Percentiles rank a stretch among this genome's conserved stretches.
Evolutionary conservation across 2,888 invertebrate genomes (phyloP).

Genomic region (Leptopilina myrica): DNA sequence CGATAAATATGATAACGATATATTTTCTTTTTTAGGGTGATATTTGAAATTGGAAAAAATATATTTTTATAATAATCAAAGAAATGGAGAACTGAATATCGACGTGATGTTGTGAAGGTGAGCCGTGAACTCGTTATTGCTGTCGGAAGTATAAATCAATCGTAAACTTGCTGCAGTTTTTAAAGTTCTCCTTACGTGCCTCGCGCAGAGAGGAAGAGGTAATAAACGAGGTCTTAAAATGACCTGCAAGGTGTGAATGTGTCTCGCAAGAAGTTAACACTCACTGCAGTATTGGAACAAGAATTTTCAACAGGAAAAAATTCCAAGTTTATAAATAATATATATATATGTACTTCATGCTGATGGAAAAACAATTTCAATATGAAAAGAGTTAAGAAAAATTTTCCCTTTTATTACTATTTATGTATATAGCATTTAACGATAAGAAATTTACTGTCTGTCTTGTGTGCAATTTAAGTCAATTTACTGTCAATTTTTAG

Average conservation of each 20-base stretch:
- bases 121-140: constrained; percentile 68
- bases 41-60: not conserved
- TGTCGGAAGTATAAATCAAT: constrained; percentile 75
- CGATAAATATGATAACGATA: too few species aligned
- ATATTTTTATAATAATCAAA: not conserved
- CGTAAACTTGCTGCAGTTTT: constrained; percentile 49
- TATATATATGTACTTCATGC: not conserved
- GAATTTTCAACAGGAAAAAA: not conserved
- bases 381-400: too few species aligned
- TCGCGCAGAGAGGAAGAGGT: constrained; percentile 45
- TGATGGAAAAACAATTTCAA: too few species aligned
- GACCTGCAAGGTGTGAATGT: constrained; percentile 31
- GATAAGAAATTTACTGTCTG: too few species aligned
- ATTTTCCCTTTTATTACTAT: too few species aligned
- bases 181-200: constrained; percentile 10
- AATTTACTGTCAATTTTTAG: too few species aligned
- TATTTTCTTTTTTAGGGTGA: too few species aligned
- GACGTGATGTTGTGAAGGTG: constrained; percentile 41
- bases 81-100: constrained; percentile 1
- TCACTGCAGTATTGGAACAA: constrained; percentile 2
- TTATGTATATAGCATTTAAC: too few species aligned
- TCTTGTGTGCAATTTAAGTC: too few species aligned
- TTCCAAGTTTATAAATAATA: not conserved
- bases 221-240: constrained; percentile 44
- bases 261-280: constrained; percentile 11